Base-by-base conservation (phyloP, 1,140 invertebrate genomes). In the Leguminivora glycinivorella region DNA sequence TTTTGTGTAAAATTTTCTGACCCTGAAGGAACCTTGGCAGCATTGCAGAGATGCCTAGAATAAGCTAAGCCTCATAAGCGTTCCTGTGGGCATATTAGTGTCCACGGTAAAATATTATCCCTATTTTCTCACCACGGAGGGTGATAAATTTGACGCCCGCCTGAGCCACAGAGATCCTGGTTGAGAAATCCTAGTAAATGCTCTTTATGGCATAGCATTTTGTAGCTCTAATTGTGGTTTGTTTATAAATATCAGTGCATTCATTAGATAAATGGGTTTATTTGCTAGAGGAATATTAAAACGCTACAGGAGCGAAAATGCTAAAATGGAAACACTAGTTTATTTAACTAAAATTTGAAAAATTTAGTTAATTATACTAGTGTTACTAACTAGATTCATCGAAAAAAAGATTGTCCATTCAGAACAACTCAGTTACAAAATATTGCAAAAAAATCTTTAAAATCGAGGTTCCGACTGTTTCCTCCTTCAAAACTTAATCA, bases 71-170 rank as follows among this genome's bases (percentile, higher is more conserved):
- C 47, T 9, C 47, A 22, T 52, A 52, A 52, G 47, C 47, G 19
- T 52, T 52, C 47, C 47, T 52, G 47, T 52, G 47, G 47, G 47
- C 47, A 52, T 52, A 52, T 52, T 22, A 22, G 47, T 22, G 47
- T 22, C 47, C 47, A 22, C 47, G 47, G 19, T 52, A 52, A 52
- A 22, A 52, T 52, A 52, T 52, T 52, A 52, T 22, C 47, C 19
- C 47, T 22, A 22, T 52, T 22, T 22, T 52, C n/a, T 22, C 43
- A 6, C 47, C n/a, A 22, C 47, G 47, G 47, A 43, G 34, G 34
- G 47, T 52, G 47, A 52, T 52, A 52, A 52, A 52, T 52, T 52
- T 52, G 47, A 52, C 47, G 47, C 47, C 43, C 17, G 47, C 1
- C 47, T 52, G 19, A 22, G 47, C 47, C 43, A 47, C 43, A 17